Evolutionary conservation across 2,797 vertebrate genomes (phyloP), one percentile per base, ranked within the genome.

Genomic region (Australoheros facetus): DNA sequence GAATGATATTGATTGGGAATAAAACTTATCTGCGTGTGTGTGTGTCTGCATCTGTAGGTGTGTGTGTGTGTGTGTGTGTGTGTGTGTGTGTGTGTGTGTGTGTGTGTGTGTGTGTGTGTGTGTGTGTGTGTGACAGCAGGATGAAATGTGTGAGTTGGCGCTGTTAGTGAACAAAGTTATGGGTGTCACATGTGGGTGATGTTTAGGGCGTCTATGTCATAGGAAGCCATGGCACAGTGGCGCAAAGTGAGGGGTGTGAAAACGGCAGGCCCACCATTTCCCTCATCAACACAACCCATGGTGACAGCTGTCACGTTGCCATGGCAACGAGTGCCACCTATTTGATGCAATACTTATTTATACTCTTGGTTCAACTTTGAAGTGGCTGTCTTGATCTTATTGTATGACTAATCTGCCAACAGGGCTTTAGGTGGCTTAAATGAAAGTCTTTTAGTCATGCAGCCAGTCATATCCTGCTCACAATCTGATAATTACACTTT

Each of bases 241-340:
- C 34, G 5, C 51, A 32, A 73, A 78, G 76, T 2, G 73, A 85
- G 75, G 77, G 85, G 85, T 90, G 90, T 82, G 83, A 91, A 92
- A 89, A 87, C 80, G 2, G 37, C 81, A 62, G 62, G 72, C 56
- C 82, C 81, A 12, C 80, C 79, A 19, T 75, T 62, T 83, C 83
- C 77, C 75, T 56, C 59, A 0, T 88, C 90, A 88, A 66, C 84
- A 78, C 87, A 84, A 62, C 80, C 88, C 72, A 66, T 55, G 87
- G 80, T 86, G 92, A 90, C 91, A 92, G 87, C 89, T 90, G 88
- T 85, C 87, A 84, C 16, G 14, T 91, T 56, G 5, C 85, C 82
- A 86, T 77, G 78, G 91, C 84, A 92, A 93, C 81, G 1, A 56
- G 71, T 80, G 82, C 79, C 86, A 84, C 85, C 77, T 78, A 74